phyloP scores from a whole-genome alignment of 2,888 invertebrate species.

The Drosophila limbata region DNA sequence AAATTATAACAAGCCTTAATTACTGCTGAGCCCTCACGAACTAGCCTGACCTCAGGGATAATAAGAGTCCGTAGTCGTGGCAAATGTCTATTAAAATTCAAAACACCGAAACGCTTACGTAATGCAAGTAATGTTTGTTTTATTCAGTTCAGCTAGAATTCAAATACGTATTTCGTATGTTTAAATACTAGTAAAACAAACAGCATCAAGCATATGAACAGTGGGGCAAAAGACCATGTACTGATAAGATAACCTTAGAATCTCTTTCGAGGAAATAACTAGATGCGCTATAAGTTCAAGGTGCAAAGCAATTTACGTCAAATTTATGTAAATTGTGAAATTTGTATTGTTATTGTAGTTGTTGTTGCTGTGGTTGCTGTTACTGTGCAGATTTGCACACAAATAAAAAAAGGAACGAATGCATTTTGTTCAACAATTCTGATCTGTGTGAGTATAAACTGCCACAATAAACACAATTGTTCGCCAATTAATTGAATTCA shows the following conservation, averaged over 20 bases:
- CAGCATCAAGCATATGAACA: slow-evolving; percentile 16
- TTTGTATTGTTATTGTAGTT: slow-evolving; percentile 26
- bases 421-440: slow-evolving; percentile 12
- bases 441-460: slow-evolving; percentile 9
- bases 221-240: neutral
- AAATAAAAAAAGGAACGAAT: neutral
- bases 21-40: slow-evolving; percentile 44
- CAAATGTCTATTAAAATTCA: slow-evolving; percentile 55
- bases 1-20: slow-evolving; percentile 62
- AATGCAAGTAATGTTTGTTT: slow-evolving; percentile 41
- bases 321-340: slow-evolving; percentile 41
- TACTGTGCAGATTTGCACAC: neutral
- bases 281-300: slow-evolving; percentile 37
- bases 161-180: slow-evolving; percentile 9
- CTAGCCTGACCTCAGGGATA: slow-evolving; percentile 43
- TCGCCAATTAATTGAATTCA: slow-evolving; percentile 64
- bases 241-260: slow-evolving; percentile 46
- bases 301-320: slow-evolving; percentile 20
- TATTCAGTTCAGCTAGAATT: slow-evolving; percentile 17
- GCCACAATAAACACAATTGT: slow-evolving; percentile 38
- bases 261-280: neutral
- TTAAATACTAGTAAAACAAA: neutral
- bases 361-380: slow-evolving; percentile 4
- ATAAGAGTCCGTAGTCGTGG: slow-evolving; percentile 26
- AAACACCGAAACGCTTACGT: slow-evolving; percentile 55